phyloP scores from a whole-genome alignment of 2,797 vertebrate species.

The Myotis myotis region DNA sequence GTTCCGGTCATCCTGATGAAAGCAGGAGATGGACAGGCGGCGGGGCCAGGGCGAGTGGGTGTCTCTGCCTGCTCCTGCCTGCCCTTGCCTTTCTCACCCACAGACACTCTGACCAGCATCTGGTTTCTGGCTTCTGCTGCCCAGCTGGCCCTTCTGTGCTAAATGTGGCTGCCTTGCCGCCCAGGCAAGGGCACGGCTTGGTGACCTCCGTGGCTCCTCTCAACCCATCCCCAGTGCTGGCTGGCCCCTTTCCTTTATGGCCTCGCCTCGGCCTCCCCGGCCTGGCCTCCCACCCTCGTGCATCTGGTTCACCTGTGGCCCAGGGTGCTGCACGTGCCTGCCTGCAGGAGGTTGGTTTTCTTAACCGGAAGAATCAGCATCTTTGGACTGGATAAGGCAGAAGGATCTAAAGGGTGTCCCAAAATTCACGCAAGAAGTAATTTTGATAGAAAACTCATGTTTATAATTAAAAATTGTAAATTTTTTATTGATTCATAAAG shows the following conservation, averaged over 20 bases:
- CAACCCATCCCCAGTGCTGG: no score
- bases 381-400: not conserved
- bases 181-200: not conserved
- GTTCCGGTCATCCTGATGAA: not conserved
- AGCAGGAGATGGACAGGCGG: not conserved
- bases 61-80: no score
- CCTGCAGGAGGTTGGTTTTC: not conserved
- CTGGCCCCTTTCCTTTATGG: not conserved
- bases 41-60: accelerated
- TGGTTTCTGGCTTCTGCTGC: not conserved
- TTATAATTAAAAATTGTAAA: no score
- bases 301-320: not conserved
- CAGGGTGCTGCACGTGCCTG: not conserved
- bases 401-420: no score
- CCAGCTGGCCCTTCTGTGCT: not conserved
- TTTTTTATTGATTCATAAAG: no score
- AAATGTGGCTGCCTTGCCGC: accelerated
- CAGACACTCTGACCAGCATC: accelerated
- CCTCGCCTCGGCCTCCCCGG: not conserved
- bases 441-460: no score
- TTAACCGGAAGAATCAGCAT: not conserved
- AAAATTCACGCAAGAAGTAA: no score
- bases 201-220: not conserved
- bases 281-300: not conserved
- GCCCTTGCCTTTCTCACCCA: not conserved